Evolutionary conservation across 2,888 invertebrate species (phyloP).

Genomic region (Frankliniella fusca): DNA sequence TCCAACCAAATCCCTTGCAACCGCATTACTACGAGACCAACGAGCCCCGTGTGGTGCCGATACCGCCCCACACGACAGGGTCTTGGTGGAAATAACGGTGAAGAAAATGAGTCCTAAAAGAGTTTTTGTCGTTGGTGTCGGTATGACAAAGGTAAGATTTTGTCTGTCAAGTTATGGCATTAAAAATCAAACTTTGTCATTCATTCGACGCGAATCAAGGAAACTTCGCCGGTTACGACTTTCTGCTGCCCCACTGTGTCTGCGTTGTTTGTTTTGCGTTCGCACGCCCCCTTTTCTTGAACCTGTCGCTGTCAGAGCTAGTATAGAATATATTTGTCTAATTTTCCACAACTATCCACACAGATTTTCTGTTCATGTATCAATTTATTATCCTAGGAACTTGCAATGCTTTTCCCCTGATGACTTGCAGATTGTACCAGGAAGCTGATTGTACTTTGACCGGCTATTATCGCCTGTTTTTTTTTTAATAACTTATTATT

Average conservation of each 20-base stretch:
- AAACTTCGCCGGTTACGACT: too few relatives aligned
- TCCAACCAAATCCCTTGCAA: too few relatives aligned
- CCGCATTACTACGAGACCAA: too few relatives aligned
- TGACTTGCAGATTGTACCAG: neutral
- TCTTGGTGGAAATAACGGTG: neutral
- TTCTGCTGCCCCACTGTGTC: neutral
- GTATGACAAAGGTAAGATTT: slow-evolving; percentile 82
- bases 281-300: neutral
- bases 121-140: slow-evolving; percentile 91
- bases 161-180: neutral
- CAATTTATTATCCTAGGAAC: neutral
- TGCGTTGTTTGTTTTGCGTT: neutral
- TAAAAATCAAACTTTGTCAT: slow-evolving; percentile 28
- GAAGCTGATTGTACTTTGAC: neutral
- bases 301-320: neutral
- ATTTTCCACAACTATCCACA: neutral
- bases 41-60: too few relatives aligned
- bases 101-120: slow-evolving; percentile 39
- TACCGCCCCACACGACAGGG: too few relatives aligned
- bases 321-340: neutral
- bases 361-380: neutral
- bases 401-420: neutral
- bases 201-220: neutral
- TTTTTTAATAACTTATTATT: neutral
- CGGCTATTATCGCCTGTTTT: neutral